Conservation (phyloP, 2,113 vertebrate species). For the Oreochromis spilurus region DNA sequence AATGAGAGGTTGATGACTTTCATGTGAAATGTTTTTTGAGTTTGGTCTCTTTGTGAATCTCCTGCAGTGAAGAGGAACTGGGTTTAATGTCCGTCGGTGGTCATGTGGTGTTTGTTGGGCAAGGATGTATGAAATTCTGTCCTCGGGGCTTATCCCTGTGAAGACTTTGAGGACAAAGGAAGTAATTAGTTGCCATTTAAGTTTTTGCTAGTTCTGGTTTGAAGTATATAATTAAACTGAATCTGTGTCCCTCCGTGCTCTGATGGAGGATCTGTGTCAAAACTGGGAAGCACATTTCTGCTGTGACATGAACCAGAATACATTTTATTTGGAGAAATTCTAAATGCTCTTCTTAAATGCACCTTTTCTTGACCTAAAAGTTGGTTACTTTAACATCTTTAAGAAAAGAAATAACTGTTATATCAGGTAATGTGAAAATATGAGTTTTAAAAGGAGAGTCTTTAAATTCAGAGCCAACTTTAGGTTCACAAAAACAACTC, state of each 20-base stretch:
- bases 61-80: neutral
- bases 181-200: neutral
- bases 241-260: neutral
- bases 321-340: neutral
- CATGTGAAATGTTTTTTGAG: neutral
- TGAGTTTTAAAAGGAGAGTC: neutral
- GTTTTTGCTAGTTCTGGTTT: neutral
- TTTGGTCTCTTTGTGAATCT: neutral
- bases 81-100: neutral
- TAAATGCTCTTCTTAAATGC: neutral
- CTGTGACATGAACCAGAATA: neutral
- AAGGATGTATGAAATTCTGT: neutral
- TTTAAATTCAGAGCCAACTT: neutral
- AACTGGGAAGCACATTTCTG: neutral
- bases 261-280: neutral
- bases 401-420: neutral
- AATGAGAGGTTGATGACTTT: neutral
- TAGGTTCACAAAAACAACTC: neutral
- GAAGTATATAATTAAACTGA: neutral
- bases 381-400: neutral
- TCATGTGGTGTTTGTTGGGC: neutral
- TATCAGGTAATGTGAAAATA: neutral
- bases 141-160: fast-evolving
- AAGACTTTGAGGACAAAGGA: neutral
- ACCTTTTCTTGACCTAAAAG: neutral